Evolutionary conservation across 2,888 invertebrate genomes (phyloP).

Genomic region (Cryptocheilus praepositus): DNA sequence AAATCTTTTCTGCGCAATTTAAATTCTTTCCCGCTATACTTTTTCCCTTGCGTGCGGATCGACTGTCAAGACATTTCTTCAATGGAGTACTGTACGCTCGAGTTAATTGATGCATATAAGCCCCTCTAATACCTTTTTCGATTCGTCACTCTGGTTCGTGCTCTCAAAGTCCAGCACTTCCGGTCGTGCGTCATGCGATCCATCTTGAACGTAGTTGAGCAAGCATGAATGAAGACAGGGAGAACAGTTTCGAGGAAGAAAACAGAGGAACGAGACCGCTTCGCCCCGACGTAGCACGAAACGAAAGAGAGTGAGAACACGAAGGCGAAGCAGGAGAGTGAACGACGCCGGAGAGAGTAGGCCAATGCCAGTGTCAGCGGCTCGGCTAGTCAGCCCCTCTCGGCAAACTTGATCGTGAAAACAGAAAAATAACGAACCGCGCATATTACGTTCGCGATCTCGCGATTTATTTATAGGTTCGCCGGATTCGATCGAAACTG

Average conservation of each 20-base stretch:
- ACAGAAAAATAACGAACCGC: conserved; percentile 62
- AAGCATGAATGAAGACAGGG: neutral
- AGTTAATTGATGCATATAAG: too few species aligned
- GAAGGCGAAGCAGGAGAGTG: conserved; percentile 64
- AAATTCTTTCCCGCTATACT: too few species aligned
- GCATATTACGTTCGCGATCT: conserved; percentile 49
- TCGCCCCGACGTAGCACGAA: conserved; percentile 18
- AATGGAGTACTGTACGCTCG: too few species aligned
- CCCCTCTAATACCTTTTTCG: too few species aligned
- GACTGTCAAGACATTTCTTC: too few species aligned
- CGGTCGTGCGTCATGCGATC: neutral
- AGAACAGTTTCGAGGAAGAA: conserved; percentile 13
- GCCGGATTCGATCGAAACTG: neutral
- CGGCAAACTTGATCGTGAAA: conserved; percentile 72
- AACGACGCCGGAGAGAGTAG: conserved; percentile 69
- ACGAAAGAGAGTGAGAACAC: conserved; percentile 66
- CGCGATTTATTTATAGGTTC: conserved; percentile 40
- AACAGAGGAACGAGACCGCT: conserved; percentile 17
- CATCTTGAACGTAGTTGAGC: too few species aligned
- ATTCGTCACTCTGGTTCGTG: too few species aligned
- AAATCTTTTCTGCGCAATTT: too few species aligned
- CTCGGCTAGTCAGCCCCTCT: conserved; percentile 63
- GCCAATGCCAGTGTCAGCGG: conserved; percentile 73
- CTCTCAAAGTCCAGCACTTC: neutral
- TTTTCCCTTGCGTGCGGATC: too few species aligned